Evolutionary conservation across 53 echinoderm and acorn worm species (phyloP).

Genomic region (Luidia sarsii): DNA sequence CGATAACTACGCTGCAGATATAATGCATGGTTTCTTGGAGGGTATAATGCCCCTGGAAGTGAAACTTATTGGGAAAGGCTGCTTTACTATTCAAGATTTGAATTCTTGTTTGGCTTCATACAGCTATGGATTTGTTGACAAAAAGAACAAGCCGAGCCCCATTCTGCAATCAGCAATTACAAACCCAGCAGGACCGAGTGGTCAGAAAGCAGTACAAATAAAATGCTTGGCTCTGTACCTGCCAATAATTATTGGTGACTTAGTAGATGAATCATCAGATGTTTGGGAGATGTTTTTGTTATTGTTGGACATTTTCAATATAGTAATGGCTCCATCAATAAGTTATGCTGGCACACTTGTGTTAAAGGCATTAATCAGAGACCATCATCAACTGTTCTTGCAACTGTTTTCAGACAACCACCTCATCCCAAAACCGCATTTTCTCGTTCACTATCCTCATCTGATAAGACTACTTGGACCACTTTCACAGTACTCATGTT

Average conservation of each 20-base stretch:
- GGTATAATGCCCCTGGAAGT: conserved; percentile 46
- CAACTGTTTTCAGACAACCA: conserved; percentile 11
- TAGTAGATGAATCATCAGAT: conserved; percentile 21
- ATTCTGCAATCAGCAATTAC: background rate
- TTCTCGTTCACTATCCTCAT: conserved; percentile 45
- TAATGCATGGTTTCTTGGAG: conserved; percentile 45
- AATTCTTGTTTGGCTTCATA: conserved; percentile 36
- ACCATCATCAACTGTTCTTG: conserved; percentile 55
- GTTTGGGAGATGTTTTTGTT: conserved; percentile 41
- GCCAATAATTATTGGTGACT: conserved; percentile 63
- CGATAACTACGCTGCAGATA: conserved; percentile 33
- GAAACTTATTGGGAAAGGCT: conserved; percentile 22
- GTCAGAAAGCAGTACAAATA: conserved; percentile 67
- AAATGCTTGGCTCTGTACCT: conserved; percentile 48
- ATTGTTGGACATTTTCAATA: conserved; percentile 52
- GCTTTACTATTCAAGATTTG: conserved; percentile 18
- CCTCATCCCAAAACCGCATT: conserved; percentile 68
- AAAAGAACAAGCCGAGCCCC: conserved; percentile 27
- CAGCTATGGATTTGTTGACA: conserved; percentile 39
- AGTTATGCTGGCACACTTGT: conserved; percentile 35
- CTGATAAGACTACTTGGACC: conserved; percentile 49
- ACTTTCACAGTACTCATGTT: conserved; percentile 28
- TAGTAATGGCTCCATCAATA: conserved; percentile 51
- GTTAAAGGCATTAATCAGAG: conserved; percentile 43
- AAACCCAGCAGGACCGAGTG: conserved; percentile 45